phyloP scores from a whole-genome alignment of 2,888 invertebrate species.

The Patella caerulea region DNA sequence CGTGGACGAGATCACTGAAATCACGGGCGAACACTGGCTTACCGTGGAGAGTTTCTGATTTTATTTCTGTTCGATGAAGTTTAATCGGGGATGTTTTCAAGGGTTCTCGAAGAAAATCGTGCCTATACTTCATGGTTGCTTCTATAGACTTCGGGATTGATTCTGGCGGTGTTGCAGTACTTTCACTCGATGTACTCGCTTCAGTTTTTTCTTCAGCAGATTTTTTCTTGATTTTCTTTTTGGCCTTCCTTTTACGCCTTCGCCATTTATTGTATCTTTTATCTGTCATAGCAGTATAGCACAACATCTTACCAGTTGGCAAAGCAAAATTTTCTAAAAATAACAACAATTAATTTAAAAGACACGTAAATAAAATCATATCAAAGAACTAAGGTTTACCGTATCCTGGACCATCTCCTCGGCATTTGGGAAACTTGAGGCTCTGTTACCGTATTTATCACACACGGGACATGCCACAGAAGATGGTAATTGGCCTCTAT shows the following conservation, averaged over 20 bases:
- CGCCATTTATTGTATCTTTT: slow-evolving; percentile 40
- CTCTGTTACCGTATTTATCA: too few relatives aligned
- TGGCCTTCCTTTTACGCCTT: slow-evolving; percentile 22
- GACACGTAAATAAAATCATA: too few relatives aligned
- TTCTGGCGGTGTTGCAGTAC: neutral
- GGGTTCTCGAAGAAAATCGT: neutral
- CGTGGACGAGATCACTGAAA: too few relatives aligned
- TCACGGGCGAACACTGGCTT: too few relatives aligned
- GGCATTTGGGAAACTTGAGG: too few relatives aligned
- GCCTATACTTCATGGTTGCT: neutral
- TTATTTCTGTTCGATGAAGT: too few relatives aligned
- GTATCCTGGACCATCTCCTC: too few relatives aligned
- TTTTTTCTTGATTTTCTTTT: slow-evolving; percentile 12
- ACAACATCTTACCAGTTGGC: slow-evolving; percentile 17
- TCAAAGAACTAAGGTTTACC: too few relatives aligned
- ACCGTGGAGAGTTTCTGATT: too few relatives aligned
- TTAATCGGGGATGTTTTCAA: too few relatives aligned
- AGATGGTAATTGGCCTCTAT: too few relatives aligned
- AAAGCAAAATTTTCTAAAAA: slow-evolving; percentile 21
- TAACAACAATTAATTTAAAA: neutral
- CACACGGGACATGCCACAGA: too few relatives aligned
- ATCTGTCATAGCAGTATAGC: slow-evolving; percentile 30
- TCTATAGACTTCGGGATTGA: neutral
- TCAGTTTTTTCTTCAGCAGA: neutral
- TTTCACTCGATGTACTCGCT: neutral